Base-by-base conservation (phyloP, 2,888 invertebrate species). In the Thumatha senex region DNA sequence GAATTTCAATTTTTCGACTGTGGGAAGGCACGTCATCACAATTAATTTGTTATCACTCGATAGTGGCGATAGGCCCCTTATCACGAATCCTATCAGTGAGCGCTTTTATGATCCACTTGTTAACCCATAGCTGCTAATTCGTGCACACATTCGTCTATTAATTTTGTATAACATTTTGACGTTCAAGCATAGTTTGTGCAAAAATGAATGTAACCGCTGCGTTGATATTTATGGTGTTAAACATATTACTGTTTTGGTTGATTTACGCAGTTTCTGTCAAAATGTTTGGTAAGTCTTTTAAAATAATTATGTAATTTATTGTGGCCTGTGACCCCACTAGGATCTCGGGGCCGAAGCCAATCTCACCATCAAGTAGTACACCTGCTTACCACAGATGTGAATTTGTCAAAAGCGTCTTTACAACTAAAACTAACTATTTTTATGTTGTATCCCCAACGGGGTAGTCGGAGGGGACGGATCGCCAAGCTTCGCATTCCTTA, bases 211-310 rank as follows among this genome's bases (percentile, higher is more conserved):
- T 86, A 11, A 56, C 59, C 0, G 70, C 69, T 7, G 67, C 82
- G 29, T 47, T 87, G 3, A 38, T 80, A 15, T 86, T 86, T 61
- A 74, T 88, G 75, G 43, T 66, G 0, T 1, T 82, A 0, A 86
- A 86, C 47, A 69, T 89, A 36, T 41, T 75, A 0, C 42, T 87
- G 1, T 84, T 89, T 57, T 84, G 78, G 76, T 29, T 80, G 7
- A 66, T 89, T 11, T 89, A 89, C 51, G 76, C 68, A 1, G 46
- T 83, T 1, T 57, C 87, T 7, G 72, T 85, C 9, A 79, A 60
- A 56, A 72, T 67, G 48, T 82, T 80, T 31, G 88, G 89, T 89
- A 49, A 87, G 89, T 82, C 24, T 24, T 24, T 24, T 24, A 24
- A 24, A 3, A 7, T 14, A 14, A 10, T 42, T 0, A 12, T 15